Percentiles rank a stretch among this genome's conserved stretches.
Conservation (phyloP, 2,113 vertebrate species). For the Pandion haliaetus region DNA sequence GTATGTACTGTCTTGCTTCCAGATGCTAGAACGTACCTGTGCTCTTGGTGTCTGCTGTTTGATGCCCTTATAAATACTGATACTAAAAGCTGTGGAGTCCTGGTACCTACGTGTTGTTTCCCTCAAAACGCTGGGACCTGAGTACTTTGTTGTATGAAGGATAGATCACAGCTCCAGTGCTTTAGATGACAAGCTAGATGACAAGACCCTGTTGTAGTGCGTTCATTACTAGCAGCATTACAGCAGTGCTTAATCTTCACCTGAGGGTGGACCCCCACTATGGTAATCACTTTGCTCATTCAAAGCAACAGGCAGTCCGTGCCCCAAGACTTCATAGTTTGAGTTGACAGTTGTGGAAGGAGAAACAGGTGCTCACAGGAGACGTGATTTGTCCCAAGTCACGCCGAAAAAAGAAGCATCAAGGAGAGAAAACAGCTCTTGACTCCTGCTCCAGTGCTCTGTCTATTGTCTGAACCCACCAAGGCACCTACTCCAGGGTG, state of each 20-base stretch:
- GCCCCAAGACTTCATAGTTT: neutral
- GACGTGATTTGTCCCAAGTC: neutral
- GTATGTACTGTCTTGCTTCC: neutral
- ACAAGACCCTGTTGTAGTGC: neutral
- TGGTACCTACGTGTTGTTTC: rapidly evolving
- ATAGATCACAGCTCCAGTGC: neutral
- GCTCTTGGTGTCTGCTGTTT: neutral
- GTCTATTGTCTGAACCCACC: neutral
- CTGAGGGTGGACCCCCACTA: neutral
- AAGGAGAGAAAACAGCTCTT: neutral
- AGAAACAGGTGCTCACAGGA: neutral
- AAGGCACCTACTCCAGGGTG: neutral
- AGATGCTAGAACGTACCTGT: neutral
- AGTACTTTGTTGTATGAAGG: neutral
- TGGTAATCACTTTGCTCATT: neutral
- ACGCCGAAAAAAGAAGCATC: neutral
- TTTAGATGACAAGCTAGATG: neutral
- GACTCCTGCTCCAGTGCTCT: neutral
- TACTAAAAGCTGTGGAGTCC: neutral
- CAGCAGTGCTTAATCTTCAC: neutral
- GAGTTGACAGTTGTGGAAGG: neutral
- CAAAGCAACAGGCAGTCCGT: neutral
- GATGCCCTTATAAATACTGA: neutral
- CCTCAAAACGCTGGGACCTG: neutral
- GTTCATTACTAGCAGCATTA: neutral